These are phyloP conservation scores for Ctenosaura bakeri DNA, from an alignment of 2,797 vertebrate genomes.

Conservation along the genomic window DNA sequence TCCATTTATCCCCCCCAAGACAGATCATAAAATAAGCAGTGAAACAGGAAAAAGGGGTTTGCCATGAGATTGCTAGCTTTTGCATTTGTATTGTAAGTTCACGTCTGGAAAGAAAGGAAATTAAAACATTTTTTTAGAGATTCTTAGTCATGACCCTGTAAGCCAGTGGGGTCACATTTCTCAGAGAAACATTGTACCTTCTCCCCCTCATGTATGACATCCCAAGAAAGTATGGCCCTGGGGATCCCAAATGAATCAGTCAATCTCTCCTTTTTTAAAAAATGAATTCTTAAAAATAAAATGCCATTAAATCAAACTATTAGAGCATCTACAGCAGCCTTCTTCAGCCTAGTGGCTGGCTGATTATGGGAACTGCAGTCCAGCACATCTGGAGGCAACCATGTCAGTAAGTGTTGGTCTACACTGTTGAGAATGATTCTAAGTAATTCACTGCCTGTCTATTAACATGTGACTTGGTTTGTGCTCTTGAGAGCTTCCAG, in stretches of 20 bases:
- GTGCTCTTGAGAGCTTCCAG: background rate
- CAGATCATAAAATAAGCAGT: constrained; percentile 16
- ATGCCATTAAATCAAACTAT: background rate
- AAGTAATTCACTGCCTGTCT: background rate
- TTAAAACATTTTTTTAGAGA: constrained; percentile 29
- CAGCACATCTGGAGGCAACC: background rate
- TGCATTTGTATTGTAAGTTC: constrained; percentile 15
- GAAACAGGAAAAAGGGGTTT: constrained; percentile 25
- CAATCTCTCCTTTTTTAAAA: background rate
- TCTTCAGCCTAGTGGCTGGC: background rate
- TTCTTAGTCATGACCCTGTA: constrained; percentile 31
- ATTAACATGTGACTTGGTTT: background rate
- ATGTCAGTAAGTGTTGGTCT: background rate
- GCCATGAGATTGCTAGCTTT: background rate
- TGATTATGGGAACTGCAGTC: background rate
- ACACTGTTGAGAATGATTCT: background rate
- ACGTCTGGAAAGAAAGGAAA: constrained; percentile 35
- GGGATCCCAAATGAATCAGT: constrained; percentile 19
- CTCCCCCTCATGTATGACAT: constrained; percentile 4
- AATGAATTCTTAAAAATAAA: background rate
- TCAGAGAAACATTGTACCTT: constrained; percentile 20
- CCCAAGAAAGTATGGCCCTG: constrained; percentile 18
- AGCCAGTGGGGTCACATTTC: constrained; percentile 23
- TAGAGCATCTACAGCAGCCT: background rate
- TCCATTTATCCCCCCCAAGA: background rate